Conservation (phyloP, 2,113 vertebrate species). For the Gambusia holbrooki region DNA sequence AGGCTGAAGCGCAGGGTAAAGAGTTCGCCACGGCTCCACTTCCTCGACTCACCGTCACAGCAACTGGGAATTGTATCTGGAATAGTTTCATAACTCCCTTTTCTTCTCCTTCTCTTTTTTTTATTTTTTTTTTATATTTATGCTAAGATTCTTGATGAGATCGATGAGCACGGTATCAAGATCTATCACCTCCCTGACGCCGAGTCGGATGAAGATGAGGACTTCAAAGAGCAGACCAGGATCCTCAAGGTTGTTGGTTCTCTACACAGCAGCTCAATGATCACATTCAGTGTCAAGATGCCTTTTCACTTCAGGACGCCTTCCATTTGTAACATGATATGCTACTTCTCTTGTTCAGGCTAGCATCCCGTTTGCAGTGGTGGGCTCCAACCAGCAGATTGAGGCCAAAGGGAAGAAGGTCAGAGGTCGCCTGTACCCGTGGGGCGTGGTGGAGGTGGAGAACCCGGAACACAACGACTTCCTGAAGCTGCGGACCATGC, state of each 20-base stretch:
- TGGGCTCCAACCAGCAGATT: slow-evolving; percentile 97
- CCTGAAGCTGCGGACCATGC: slow-evolving; percentile 96
- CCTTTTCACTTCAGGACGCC: background rate
- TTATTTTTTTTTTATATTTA: background rate
- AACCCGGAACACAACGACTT: slow-evolving; percentile 99
- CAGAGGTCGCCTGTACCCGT: slow-evolving; percentile 94
- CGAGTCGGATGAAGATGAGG: slow-evolving; percentile 97
- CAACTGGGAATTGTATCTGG: background rate
- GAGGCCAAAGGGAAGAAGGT: slow-evolving; percentile 99
- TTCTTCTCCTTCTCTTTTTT: background rate
- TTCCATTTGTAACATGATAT: background rate
- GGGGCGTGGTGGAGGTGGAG: slow-evolving; percentile 99
- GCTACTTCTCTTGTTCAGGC: slow-evolving; percentile 74
- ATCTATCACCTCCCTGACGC: slow-evolving; percentile 98
- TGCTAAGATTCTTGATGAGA: slow-evolving; percentile 94
- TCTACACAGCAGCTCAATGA: too few species aligned
- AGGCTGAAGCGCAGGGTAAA: slow-evolving; percentile 92
- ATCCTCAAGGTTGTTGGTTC: slow-evolving; percentile 87
- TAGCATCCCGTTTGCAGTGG: slow-evolving; percentile 97
- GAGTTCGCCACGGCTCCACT: slow-evolving; percentile 24
- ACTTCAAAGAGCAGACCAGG: slow-evolving; percentile 97
- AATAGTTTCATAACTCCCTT: background rate
- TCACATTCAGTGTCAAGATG: background rate
- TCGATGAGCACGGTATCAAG: slow-evolving; percentile 97
- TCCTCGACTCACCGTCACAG: slow-evolving; percentile 25